Evolutionary conservation across 1,140 invertebrate genomes (phyloP).

Genomic region (Philotrypesis tridentata): DNA sequence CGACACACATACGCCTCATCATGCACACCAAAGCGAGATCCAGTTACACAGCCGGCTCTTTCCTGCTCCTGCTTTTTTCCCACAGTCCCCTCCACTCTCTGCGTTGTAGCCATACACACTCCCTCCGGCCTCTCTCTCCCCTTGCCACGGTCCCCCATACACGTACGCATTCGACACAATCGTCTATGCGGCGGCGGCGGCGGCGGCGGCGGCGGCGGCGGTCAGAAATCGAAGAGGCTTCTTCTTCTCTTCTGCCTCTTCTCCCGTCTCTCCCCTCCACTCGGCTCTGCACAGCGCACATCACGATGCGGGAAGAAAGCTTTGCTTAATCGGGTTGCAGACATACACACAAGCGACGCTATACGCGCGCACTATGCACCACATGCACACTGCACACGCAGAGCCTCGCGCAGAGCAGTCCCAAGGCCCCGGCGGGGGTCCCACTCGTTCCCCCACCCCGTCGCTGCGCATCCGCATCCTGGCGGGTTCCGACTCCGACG

Average conservation of each 20-base stretch:
- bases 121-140: not conserved
- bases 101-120: not conserved
- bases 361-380: too few species aligned
- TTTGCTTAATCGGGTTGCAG: constrained; percentile 44
- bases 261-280: not conserved
- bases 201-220: constrained; percentile 29
- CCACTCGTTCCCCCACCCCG: not conserved
- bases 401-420: constrained; percentile 47
- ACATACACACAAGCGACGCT: constrained; percentile 31
- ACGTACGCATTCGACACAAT: constrained; percentile 43
- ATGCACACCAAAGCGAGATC: constrained; percentile 23
- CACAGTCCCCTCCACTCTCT: constrained; percentile 31
- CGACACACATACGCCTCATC: constrained; percentile 31
- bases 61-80: constrained; percentile 48
- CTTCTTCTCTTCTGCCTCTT: constrained; percentile 10
- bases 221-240: constrained; percentile 39
- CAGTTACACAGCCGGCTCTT: constrained; percentile 46
- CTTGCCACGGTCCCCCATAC: constrained; percentile 9
- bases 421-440: constrained; percentile 51
- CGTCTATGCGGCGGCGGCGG: constrained; percentile 31
- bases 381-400: too few species aligned
- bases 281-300: not conserved
- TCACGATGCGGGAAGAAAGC: constrained; percentile 7
- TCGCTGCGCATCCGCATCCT: constrained; percentile 7
- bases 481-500: not conserved